Conservation (phyloP, 2,113 vertebrate genomes). For the Ptilorrhoa leucosticta region DNA sequence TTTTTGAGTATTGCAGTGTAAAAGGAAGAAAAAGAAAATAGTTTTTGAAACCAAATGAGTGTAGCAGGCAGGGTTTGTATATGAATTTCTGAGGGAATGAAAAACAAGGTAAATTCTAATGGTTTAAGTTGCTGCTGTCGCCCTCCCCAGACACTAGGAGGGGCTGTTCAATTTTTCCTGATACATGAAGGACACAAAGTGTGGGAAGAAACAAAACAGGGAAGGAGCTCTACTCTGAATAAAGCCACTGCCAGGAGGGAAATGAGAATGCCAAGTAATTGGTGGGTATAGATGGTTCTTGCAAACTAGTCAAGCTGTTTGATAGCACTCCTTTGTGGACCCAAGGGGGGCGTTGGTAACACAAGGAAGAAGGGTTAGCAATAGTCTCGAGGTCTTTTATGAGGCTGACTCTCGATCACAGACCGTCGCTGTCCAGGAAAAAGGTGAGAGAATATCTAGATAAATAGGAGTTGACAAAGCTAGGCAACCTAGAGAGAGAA, state of each 20-base stretch:
- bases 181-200: neutral
- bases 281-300: neutral
- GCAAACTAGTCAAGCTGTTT: neutral
- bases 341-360: neutral
- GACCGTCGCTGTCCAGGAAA: constrained; percentile 61
- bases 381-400: constrained; percentile 38
- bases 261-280: neutral
- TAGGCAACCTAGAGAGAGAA: constrained; percentile 63
- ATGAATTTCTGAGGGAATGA: neutral
- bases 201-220: neutral
- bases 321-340: neutral
- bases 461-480: constrained; percentile 79
- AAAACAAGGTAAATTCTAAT: neutral
- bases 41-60: neutral
- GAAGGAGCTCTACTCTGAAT: neutral
- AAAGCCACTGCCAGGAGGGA: neutral
- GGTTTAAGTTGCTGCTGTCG: neutral
- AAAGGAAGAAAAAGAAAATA: neutral
- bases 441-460: constrained; percentile 68
- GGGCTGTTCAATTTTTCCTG: neutral
- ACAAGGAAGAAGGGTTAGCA: constrained; percentile 19
- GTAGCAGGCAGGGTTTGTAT: neutral
- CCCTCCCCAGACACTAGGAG: neutral
- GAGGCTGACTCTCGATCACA: constrained; percentile 44
- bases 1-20: neutral